These are phyloP conservation scores for Guaruba guarouba DNA, from an alignment of 2,113 vertebrate genomes.

Conservation along the genomic window DNA sequence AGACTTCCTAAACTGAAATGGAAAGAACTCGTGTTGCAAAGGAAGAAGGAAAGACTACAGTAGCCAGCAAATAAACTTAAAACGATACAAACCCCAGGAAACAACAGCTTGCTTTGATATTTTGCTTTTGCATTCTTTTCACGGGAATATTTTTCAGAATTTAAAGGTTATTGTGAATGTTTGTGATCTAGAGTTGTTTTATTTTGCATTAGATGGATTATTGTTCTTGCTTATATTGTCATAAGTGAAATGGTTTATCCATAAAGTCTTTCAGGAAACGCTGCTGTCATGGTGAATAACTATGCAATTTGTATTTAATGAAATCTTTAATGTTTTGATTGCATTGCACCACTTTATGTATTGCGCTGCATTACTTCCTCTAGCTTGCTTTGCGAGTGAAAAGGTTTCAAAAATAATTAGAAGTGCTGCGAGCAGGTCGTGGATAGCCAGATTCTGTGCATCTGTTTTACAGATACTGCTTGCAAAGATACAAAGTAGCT, in stretches of 20 bases:
- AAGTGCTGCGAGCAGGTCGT: background rate
- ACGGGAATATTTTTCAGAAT: background rate
- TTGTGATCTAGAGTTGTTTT: background rate
- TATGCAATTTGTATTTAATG: background rate
- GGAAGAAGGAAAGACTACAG: background rate
- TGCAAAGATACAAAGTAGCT: background rate
- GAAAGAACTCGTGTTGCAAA: background rate
- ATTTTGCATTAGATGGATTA: background rate
- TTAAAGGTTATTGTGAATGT: background rate
- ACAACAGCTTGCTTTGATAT: background rate
- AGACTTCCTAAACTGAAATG: background rate
- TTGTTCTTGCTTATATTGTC: background rate
- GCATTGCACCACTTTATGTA: background rate
- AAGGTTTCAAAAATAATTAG: background rate
- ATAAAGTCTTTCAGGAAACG: background rate
- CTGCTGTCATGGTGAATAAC: background rate
- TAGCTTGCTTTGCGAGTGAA: background rate
- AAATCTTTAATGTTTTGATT: background rate
- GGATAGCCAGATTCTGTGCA: background rate
- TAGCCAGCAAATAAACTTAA: background rate
- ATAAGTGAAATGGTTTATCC: background rate
- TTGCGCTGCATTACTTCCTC: background rate
- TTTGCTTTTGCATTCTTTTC: background rate
- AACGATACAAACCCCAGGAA: background rate
- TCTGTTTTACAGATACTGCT: background rate